A percentile compares a stretch with the other conserved stretches of the same genome.
These are phyloP conservation scores for Rhagophthalmus giganteus DNA, from an alignment of 2,888 invertebrate species.

Conservation along the genomic window DNA sequence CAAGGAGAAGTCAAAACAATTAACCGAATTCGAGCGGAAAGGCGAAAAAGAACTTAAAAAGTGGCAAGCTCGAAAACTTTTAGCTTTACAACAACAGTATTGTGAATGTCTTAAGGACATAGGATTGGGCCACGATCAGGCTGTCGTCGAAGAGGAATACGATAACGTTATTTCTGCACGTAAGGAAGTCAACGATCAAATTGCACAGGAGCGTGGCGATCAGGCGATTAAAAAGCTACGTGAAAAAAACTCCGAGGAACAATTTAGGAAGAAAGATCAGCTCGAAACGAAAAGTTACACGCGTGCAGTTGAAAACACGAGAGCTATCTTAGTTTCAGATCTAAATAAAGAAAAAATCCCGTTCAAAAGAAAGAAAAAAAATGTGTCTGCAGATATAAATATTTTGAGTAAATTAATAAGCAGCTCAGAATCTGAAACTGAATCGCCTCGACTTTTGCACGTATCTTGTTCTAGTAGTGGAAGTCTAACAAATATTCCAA, in stretches of 20 bases:
- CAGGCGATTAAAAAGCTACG: conserved; percentile 51
- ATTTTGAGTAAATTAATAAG: conserved; percentile 16
- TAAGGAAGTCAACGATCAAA: conserved; percentile 41
- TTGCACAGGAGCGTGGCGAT: conserved; percentile 53
- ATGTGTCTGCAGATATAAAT: conserved; percentile 27
- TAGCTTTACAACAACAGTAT: conserved; percentile 59
- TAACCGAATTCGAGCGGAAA: conserved; percentile 57
- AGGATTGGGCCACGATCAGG: conserved; percentile 57
- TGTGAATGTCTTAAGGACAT: conserved; percentile 58
- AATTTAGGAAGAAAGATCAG: conserved; percentile 40
- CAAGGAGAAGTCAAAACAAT: conserved; percentile 57
- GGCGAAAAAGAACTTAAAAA: conserved; percentile 58
- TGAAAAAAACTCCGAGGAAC: conserved; percentile 41
- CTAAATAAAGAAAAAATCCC: conserved; percentile 34
- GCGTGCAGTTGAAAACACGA: conserved; percentile 56
- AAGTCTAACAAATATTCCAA: background rate
- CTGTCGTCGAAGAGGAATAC: conserved; percentile 51
- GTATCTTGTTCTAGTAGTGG: background rate
- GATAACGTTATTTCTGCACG: conserved; percentile 31
- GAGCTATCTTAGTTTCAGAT: conserved; percentile 53
- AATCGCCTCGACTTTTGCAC: background rate
- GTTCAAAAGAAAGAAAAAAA: conserved; percentile 32
- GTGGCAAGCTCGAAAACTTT: conserved; percentile 58
- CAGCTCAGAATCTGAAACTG: conserved; percentile 13
- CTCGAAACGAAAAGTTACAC: conserved; percentile 46